phyloP scores from a whole-genome alignment of 2,113 vertebrate species.

The Xyliphius kryptos region DNA sequence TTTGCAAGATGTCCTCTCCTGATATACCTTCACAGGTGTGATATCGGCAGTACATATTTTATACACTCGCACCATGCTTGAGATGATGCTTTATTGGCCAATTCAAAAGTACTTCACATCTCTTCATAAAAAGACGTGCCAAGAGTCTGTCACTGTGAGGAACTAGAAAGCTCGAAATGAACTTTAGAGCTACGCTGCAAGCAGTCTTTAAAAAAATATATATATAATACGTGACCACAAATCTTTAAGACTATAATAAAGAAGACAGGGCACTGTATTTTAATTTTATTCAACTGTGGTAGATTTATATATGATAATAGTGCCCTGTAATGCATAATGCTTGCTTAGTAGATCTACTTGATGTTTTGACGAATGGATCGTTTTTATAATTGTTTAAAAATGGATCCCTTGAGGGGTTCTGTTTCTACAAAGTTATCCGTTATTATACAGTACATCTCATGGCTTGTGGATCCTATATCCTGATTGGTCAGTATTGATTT shows the following conservation, averaged over 20 bases:
- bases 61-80: conserved; percentile 21
- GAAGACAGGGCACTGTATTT: conserved; percentile 20
- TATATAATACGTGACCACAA: conserved; percentile 33
- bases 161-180: conserved; percentile 40
- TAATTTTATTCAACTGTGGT: no score
- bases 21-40: conserved; percentile 26
- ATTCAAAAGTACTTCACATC: conserved; percentile 34
- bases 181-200: conserved; percentile 29
- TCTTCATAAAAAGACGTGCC: conserved; percentile 39
- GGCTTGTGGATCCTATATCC: no score
- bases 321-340: no score
- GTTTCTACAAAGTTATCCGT: no score
- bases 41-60: conserved; percentile 6
- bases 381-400: no score
- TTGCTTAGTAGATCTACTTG: conserved; percentile 5
- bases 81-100: conserved; percentile 36
- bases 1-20: no score
- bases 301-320: conserved; percentile 45
- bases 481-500: no score
- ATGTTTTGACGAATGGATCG: no score
- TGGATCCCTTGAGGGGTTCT: no score
- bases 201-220: conserved; percentile 25
- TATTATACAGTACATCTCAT: no score
- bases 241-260: conserved; percentile 28
- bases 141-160: conserved; percentile 40